phyloP scores from a whole-genome alignment of 2,113 vertebrate genomes.

The Electrona antarctica region DNA sequence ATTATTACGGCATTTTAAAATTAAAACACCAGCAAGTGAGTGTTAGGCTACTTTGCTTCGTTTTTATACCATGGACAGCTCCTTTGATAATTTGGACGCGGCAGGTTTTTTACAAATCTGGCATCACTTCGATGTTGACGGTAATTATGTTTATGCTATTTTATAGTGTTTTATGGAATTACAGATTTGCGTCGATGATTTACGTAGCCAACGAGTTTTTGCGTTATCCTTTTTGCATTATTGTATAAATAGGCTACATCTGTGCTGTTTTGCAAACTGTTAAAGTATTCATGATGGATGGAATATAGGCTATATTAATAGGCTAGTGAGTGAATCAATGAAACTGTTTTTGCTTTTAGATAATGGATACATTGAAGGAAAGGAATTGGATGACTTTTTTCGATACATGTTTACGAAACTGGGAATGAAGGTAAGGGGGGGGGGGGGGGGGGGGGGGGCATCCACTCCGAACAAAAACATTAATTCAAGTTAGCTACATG shows the following conservation, averaged over 20 bases:
- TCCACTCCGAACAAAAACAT: no score
- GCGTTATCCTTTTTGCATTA: no score
- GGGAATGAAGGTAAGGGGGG: conserved; percentile 79
- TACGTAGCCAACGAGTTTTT: no score
- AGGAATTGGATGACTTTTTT: conserved; percentile 85
- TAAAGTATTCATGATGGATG: neutral
- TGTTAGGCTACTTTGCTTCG: no score
- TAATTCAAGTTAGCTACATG: no score
- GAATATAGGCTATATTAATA: neutral
- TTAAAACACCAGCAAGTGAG: no score
- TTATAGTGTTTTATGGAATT: neutral
- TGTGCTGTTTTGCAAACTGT: no score
- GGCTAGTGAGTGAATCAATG: neutral
- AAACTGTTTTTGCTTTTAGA: conserved; percentile 71
- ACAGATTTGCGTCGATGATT: no score
- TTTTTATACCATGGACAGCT: conserved; percentile 81
- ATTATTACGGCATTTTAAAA: no score
- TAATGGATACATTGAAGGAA: conserved; percentile 85
- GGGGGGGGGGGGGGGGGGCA: no score
- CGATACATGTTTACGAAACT: conserved; percentile 78
- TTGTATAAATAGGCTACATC: no score
- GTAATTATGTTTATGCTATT: conserved; percentile 65
- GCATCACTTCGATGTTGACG: conserved; percentile 81
- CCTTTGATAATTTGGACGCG: conserved; percentile 73
- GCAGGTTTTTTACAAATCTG: conserved; percentile 84